A percentile compares a stretch with the other conserved stretches of the same genome.
Evolutionary conservation across 2,797 vertebrate species (phyloP).

Genomic region (Liparis tanakae): DNA sequence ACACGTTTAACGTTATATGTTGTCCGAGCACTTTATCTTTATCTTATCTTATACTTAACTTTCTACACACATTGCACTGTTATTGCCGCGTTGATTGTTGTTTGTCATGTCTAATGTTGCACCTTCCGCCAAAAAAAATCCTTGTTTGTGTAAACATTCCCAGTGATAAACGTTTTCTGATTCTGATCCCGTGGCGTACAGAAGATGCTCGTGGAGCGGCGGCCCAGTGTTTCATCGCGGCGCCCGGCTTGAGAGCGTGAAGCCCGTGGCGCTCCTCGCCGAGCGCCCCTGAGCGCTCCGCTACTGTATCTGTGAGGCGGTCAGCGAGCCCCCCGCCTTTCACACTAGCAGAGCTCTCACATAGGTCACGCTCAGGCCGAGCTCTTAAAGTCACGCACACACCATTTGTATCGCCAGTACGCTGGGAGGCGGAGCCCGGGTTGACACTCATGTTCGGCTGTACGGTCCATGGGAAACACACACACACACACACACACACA

Average conservation of each 20-base stretch:
- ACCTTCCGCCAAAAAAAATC: too few relatives aligned
- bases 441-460: slow-evolving; percentile 25
- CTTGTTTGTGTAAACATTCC: too few relatives aligned
- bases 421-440: slow-evolving; percentile 31
- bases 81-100: too few relatives aligned
- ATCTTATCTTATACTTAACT: too few relatives aligned
- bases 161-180: too few relatives aligned
- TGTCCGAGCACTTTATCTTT: too few relatives aligned
- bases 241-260: slow-evolving; percentile 20
- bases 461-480: slow-evolving; percentile 22
- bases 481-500: slow-evolving; percentile 8
- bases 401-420: slow-evolving; percentile 30
- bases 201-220: slow-evolving; percentile 13
- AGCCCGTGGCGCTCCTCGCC: slow-evolving; percentile 20
- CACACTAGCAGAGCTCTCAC: slow-evolving; percentile 39
- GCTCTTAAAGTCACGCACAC: slow-evolving; percentile 38
- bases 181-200: slow-evolving; percentile 1
- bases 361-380: slow-evolving; percentile 37
- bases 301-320: slow-evolving; percentile 59
- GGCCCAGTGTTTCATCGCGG: slow-evolving; percentile 38
- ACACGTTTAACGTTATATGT: too few relatives aligned
- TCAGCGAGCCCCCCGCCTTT: slow-evolving; percentile 37
- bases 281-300: slow-evolving; percentile 49
- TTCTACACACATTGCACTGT: too few relatives aligned
- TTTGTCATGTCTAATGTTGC: too few relatives aligned